Evolutionary conservation across 2,797 vertebrate genomes (phyloP).

Genomic region (Enteromius anoplus): DNA sequence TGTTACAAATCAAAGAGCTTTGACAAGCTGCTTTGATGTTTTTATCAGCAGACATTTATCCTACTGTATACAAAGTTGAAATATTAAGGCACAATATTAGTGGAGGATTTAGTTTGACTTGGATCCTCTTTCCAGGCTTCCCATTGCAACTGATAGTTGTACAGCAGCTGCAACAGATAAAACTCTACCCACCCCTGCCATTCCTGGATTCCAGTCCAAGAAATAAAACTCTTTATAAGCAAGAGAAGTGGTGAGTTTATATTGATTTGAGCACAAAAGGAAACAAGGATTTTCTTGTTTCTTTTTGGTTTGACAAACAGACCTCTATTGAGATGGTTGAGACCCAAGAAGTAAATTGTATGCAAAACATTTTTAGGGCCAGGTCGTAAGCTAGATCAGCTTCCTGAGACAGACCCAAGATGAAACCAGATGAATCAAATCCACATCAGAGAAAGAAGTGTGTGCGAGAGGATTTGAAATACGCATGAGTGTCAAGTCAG

Average conservation of each 20-base stretch:
- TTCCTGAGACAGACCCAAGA: background rate
- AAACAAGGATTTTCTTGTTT: constrained; percentile 23
- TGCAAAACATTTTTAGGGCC: constrained; percentile 32
- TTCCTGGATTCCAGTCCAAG: constrained; percentile 5
- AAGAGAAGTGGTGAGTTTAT: constrained; percentile 12
- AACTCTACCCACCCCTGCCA: constrained; percentile 30
- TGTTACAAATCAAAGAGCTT: background rate
- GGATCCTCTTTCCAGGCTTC: constrained; percentile 9
- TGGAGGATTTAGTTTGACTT: constrained; percentile 48
- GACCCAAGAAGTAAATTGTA: constrained; percentile 34
- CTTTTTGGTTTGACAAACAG: too few relatives aligned
- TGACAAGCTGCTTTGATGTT: background rate
- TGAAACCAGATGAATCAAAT: constrained; percentile 41
- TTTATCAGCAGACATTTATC: constrained; percentile 26
- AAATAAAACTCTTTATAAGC: constrained; percentile 35
- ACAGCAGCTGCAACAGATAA: constrained; percentile 55
- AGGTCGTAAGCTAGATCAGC: constrained; percentile 2
- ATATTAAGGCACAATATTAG: constrained; percentile 35
- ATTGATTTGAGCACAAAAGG: constrained; percentile 33
- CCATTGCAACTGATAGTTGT: constrained; percentile 23
- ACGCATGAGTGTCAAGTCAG: background rate
- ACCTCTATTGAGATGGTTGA: constrained; percentile 12
- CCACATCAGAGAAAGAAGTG: constrained; percentile 33
- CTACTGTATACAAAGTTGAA: constrained; percentile 23
- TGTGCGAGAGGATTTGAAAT: constrained; percentile 29